These are phyloP conservation scores for Galendromus occidentalis DNA, from an alignment of 1,140 invertebrate species.

Conservation along the genomic window DNA sequence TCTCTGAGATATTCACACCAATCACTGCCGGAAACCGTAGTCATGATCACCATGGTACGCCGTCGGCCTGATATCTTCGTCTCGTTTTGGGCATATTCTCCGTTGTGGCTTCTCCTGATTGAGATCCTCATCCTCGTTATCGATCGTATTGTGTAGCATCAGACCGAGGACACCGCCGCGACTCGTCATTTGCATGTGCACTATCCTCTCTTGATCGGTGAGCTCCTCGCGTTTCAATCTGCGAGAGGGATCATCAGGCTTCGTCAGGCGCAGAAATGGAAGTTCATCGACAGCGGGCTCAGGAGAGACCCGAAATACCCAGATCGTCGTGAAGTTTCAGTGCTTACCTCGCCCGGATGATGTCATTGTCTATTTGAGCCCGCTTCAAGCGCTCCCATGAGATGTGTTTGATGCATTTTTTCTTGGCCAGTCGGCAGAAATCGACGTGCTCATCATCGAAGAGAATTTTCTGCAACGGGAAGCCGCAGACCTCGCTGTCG, in stretches of 20 bases:
- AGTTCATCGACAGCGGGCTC: neutral
- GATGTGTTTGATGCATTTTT: slow-evolving; percentile 73
- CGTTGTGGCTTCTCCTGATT: slow-evolving; percentile 40
- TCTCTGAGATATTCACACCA: no score
- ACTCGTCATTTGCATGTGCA: slow-evolving; percentile 63
- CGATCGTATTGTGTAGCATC: slow-evolving; percentile 82
- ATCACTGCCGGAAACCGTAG: neutral
- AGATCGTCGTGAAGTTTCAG: neutral
- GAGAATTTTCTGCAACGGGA: slow-evolving; percentile 60
- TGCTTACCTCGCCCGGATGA: slow-evolving; percentile 37
- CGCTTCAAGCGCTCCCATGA: slow-evolving; percentile 85
- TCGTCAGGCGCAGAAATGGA: slow-evolving; percentile 14
- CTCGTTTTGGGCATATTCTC: slow-evolving; percentile 11
- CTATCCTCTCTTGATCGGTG: slow-evolving; percentile 62
- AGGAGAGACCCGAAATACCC: neutral
- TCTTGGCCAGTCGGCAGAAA: slow-evolving; percentile 68
- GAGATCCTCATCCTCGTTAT: slow-evolving; percentile 42
- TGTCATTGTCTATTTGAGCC: slow-evolving; percentile 55
- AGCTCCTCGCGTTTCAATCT: slow-evolving; percentile 86
- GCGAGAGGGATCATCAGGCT: no score
- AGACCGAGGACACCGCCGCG: slow-evolving; percentile 70
- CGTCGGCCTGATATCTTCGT: neutral
- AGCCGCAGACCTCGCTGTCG: slow-evolving; percentile 56
- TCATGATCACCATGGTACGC: neutral
- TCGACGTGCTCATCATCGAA: slow-evolving; percentile 32